Evolutionary conservation across 2,797 vertebrate genomes (phyloP), one percentile per base, ranked within the genome.

Genomic region (Syngnathus acus): DNA sequence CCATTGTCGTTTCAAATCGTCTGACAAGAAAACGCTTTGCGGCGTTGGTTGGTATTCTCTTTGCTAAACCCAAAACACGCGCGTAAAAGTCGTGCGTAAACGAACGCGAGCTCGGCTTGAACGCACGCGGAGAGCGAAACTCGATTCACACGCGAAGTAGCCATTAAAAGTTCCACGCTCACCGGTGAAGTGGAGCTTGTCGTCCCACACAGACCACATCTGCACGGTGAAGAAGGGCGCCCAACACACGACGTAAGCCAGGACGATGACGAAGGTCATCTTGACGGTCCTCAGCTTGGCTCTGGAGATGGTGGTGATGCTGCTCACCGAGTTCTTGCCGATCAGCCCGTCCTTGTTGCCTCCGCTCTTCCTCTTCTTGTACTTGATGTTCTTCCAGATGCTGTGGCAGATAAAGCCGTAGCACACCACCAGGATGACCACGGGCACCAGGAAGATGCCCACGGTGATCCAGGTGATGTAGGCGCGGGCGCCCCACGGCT

Each of bases 191-290:
- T 78, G 66, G 72, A 93, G 93, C 42, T 89, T 90, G 14, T 89
- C 55, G 69, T 98, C 97, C 96, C 96, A 99, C 66, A 94, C 96
- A 0, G 96, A 97, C 94, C 95, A 96, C 95, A 99, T 95, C 91
- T 98, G 96, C 62, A 97, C 91, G 0, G 81, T 90, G 85, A 98
- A 97, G 84, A 95, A 99, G 37, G 97, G 97, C 9, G 94, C 90
- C 96, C 96, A 99, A 88, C 97, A 99, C 3, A 95, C 65, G 9
- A 97, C 82, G 79, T 99, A 98, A 0, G 92, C 95, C 61, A 96
- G 80, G 17, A 98, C 93, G 13, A 99, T 98, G n/a, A 99, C 95
- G 47, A 98, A 93, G 5, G 96, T 98, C 96, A 99, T 98, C 80
- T 98, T 98, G 1, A 98, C 95, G 0, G 95, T 99, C 76, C 96